Evolutionary conservation across 2,113 vertebrate species (phyloP), one percentile per base, ranked within the genome.

Genomic region (Equus quagga): DNA sequence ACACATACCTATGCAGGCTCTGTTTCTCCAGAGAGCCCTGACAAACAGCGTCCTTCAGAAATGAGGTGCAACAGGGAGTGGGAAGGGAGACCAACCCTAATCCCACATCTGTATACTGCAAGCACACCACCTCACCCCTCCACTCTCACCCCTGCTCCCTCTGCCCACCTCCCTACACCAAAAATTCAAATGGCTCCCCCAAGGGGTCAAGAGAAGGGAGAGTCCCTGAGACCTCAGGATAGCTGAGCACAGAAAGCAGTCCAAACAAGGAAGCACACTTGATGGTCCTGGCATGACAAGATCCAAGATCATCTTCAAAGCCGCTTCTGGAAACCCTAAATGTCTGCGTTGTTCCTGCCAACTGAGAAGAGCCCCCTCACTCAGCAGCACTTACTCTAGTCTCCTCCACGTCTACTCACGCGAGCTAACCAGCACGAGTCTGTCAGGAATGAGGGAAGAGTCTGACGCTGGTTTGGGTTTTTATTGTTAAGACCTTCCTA

Each of bases 401-500:
- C 64, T 31, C 67, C 10, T 28, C 19, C 60, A 15, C n/a, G 41
- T 81, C 33, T 5, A 41, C 36, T 24, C 24, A 62, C 3, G 18
- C 49, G 36, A 6, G 13, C 14, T 28, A 51, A 62, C 10, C n/a
- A 44, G 51, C 2, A 62, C 49, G 11, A 2, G 46, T 49, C 33
- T 94, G 24, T 70, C 83, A 93, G 41, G 83, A 93, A 95, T 46
- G 18, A 58, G 58, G 41, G 70, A 44, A 89, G 90, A 64, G n/a
- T 5, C 67, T 76, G 51, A 89, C 88, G n/a, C 46, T 67, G 4
- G 19, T 69, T 69, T 31, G 65, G 8, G 21, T 67, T 72, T 91
- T 58, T 76, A 69, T 89, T 94, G 19, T 60, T 41, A 84, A 97
- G 94, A 58, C 0, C 73, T 51, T 94, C 36, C 10, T 75, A 81